Base-by-base conservation (phyloP, 1,140 invertebrate genomes). In the Eueides isabella region DNA sequence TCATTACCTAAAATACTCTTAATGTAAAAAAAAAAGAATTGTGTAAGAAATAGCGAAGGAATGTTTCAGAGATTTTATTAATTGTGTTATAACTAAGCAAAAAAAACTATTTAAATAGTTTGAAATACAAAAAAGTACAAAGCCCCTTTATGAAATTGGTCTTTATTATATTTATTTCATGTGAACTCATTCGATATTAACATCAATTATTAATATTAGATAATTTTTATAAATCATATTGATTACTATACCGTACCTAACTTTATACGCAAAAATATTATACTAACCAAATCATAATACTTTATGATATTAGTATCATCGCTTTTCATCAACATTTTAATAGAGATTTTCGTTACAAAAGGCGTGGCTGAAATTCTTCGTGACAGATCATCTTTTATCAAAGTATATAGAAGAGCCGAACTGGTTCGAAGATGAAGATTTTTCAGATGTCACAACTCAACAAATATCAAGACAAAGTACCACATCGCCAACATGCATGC, bases 331-430 rank as follows among this genome's bases (percentile, higher is more conserved):
- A 74, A 63, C 65, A 76, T 61, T 72, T 75, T 73, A 71, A 73
- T 73, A 44, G 85, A 86, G 76, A 85, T 88, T 92, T 82, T 93
- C 83, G 81, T 92, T 90, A 85, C 89, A 88, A 84, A 92, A 94
- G 93, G 93, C 92, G 79, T 93, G 92, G 93, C 92, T 93, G 92
- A 94, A 94, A 85, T 93, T 93, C 93, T 94, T 88, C 93, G 92
- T 93, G 78, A 93, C 93, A 81, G 93, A 94, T 78, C 84, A 86
- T 77, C 86, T 84, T 78, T 88, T 93, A 80, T 85, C 89, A 86
- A 92, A 93, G 80, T 88, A 88, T 81, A 79, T 93, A 79, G 87
- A 92, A 79, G 90, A 93, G 84, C 90, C 92, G 73, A 84, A 89
- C 77, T 93, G 92, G 92, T 93, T 92, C 80, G 83, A 86, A 66